Percentiles rank a stretch among this genome's conserved stretches.
Conservation (phyloP, 2,888 invertebrate species). For the Octonoba sinensis region DNA sequence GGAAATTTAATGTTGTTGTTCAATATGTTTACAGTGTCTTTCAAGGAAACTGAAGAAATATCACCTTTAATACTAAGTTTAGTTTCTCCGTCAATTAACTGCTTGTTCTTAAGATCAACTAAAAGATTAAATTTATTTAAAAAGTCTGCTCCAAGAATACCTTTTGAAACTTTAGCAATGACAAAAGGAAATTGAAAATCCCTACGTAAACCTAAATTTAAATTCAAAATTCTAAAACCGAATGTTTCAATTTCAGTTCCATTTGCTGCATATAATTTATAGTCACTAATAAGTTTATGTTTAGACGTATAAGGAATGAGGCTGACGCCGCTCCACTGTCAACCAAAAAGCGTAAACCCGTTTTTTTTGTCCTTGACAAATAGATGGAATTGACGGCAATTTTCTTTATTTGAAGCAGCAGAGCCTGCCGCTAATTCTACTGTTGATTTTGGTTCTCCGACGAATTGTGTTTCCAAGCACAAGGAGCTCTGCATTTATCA, state of each 20-base stretch:
- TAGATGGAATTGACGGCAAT: neutral
- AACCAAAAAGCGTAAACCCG: neutral
- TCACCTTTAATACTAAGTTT: neutral
- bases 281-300: neutral
- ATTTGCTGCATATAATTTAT: slow-evolving; percentile 16
- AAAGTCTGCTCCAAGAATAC: slow-evolving; percentile 13
- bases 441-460: neutral
- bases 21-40: too few relatives aligned
- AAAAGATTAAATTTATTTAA: slow-evolving; percentile 2
- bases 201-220: slow-evolving; percentile 1
- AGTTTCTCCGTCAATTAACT: neutral
- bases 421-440: neutral
- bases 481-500: too few relatives aligned
- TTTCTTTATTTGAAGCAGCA: neutral
- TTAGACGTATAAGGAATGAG: neutral
- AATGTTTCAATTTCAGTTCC: slow-evolving; percentile 16
- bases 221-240: neutral
- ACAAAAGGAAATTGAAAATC: slow-evolving; percentile 1
- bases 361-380: neutral
- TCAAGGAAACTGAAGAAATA: neutral
- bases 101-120: neutral
- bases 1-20: neutral
- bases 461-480: neutral
- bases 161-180: neutral
- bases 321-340: slow-evolving; percentile 2